phyloP scores from a whole-genome alignment of 2,113 vertebrate genomes.

The Sylvilagus bachmani region DNA sequence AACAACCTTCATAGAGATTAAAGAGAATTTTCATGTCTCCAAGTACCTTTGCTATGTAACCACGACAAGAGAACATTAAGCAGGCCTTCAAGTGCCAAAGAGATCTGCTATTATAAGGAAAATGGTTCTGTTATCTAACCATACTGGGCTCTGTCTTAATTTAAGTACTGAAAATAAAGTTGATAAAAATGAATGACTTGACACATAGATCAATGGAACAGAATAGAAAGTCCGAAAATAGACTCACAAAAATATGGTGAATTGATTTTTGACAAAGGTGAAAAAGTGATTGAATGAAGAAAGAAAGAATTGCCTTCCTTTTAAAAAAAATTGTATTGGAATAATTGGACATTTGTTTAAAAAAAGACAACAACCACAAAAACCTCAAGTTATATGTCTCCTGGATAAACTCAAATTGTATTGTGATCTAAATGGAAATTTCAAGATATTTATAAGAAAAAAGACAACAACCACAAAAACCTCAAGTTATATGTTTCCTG shows the following conservation, averaged over 20 bases:
- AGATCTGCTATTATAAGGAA: slow-evolving; percentile 43
- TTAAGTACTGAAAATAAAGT: slow-evolving; percentile 59
- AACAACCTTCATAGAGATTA: slow-evolving; percentile 66
- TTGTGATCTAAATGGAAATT: not conserved
- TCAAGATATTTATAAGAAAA: not conserved
- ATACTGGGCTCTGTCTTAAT: not conserved
- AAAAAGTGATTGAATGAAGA: slow-evolving; percentile 29
- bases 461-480: too few species aligned
- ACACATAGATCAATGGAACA: slow-evolving; percentile 48
- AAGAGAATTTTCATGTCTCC: slow-evolving; percentile 66
- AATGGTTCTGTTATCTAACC: slow-evolving; percentile 54
- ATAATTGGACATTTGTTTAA: slow-evolving; percentile 1
- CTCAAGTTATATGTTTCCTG: too few species aligned
- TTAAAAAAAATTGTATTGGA: slow-evolving; percentile 46
- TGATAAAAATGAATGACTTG: slow-evolving; percentile 73
- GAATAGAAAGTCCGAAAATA: slow-evolving; percentile 55
- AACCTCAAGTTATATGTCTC: not conserved
- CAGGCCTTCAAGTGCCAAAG: slow-evolving; percentile 37
- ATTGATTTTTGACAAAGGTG: slow-evolving; percentile 60
- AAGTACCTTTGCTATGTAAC: slow-evolving; percentile 45
- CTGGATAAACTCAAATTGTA: not conserved
- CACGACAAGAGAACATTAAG: slow-evolving; percentile 68
- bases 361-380: not conserved
- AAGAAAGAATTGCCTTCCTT: not conserved
- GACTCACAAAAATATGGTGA: slow-evolving; percentile 9